A percentile compares a stretch with the other conserved stretches of the same genome.
These are phyloP conservation scores for Scolopax bukidnonensis DNA, from an alignment of 2,797 vertebrate genomes.

Conservation along the genomic window DNA sequence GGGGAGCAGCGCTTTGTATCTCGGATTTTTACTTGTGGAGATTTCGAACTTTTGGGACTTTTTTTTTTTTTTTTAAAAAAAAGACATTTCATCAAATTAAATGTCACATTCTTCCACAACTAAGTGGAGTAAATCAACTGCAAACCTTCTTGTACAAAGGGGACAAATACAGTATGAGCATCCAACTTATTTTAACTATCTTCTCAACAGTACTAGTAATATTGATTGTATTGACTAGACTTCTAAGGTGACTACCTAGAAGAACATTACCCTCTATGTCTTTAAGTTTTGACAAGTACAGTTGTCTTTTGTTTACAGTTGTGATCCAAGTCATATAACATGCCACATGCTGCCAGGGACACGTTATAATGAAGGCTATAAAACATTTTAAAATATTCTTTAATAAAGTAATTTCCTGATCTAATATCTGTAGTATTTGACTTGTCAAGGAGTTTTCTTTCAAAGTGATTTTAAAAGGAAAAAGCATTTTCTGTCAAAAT, in stretches of 20 bases:
- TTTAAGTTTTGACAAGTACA: background rate
- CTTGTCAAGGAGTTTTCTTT: background rate
- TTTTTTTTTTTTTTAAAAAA: background rate
- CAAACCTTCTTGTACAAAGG: background rate
- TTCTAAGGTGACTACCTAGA: background rate
- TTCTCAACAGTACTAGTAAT: background rate
- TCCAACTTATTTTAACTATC: background rate
- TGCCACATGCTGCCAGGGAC: background rate
- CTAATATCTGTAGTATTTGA: background rate
- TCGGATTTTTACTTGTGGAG: background rate
- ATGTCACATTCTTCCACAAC: background rate
- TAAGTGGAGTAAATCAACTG: background rate
- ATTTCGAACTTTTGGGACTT: background rate
- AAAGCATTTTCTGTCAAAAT: background rate
- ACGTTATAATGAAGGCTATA: background rate
- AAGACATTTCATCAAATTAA: background rate
- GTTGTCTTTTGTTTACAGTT: background rate
- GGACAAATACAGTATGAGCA: background rate
- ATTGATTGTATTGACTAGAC: background rate
- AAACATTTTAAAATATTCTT: background rate
- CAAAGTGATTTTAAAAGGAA: background rate
- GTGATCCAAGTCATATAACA: background rate
- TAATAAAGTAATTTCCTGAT: background rate
- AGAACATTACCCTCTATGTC: background rate
- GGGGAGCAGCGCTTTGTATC: background rate